A percentile compares a stretch with the other conserved stretches of the same genome.
phyloP scores from a whole-genome alignment of 92 coral and sea anemone species.

The Porites cylindrica region DNA sequence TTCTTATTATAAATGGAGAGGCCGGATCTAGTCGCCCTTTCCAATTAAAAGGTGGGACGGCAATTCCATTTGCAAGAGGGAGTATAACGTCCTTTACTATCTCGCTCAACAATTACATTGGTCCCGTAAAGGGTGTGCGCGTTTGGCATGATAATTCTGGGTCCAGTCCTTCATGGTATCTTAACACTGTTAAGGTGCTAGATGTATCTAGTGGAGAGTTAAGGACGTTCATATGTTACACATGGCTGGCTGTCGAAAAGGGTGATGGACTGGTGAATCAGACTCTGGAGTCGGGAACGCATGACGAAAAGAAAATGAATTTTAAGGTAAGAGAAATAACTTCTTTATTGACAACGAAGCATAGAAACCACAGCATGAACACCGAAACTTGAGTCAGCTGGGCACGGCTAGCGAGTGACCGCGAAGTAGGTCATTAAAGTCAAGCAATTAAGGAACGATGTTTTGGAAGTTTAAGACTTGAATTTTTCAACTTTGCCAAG shows the following conservation, averaged over 20 bases:
- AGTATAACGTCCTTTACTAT: constrained; percentile 65
- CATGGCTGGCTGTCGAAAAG: constrained; percentile 81
- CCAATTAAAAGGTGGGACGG: constrained; percentile 57
- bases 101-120: constrained; percentile 58
- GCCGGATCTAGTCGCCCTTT: constrained; percentile 52
- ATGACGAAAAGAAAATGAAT: constrained; percentile 36
- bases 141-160: constrained; percentile 88
- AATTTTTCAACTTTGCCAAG: too few species aligned
- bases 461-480: too few species aligned
- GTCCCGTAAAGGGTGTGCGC: constrained; percentile 65
- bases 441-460: too few species aligned
- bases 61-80: constrained; percentile 74
- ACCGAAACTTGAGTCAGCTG: too few species aligned
- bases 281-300: constrained; percentile 36
- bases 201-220: constrained; percentile 22
- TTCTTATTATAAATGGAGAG: constrained; percentile 62
- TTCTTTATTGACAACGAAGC: too few species aligned
- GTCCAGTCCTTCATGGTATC: constrained; percentile 79
- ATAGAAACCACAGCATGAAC: too few species aligned
- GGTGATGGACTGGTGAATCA: constrained; percentile 75
- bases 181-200: constrained; percentile 57
- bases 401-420: too few species aligned
- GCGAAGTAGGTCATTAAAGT: too few species aligned
- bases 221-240: constrained; percentile 56
- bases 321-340: neutral